Percentiles rank a stretch among this genome's conserved stretches.
Conservation (phyloP, 2,888 invertebrate species). For the Hirtodrosophila trivittata region DNA sequence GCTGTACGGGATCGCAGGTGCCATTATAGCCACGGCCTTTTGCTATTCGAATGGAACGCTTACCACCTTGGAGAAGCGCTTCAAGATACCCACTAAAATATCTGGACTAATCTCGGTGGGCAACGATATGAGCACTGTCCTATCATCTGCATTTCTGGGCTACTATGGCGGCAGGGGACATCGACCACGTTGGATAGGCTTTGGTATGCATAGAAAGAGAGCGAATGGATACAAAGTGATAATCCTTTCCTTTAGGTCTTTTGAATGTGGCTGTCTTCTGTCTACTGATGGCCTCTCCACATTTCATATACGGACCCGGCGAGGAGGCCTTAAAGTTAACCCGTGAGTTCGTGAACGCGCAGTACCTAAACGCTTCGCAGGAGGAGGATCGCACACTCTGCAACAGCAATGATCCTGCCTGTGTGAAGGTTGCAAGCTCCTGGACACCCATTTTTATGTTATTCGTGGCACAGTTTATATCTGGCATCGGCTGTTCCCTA, state of each 20-base stretch:
- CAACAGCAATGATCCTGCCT: constrained; percentile 18
- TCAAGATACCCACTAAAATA: constrained; percentile 88
- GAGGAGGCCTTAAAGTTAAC: constrained; percentile 87
- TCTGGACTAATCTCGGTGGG: constrained; percentile 89
- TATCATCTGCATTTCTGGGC: constrained; percentile 87
- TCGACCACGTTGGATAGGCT: constrained; percentile 89
- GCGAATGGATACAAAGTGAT: background rate
- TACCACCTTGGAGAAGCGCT: constrained; percentile 89
- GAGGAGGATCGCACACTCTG: constrained; percentile 31
- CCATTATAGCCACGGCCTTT: constrained; percentile 88
- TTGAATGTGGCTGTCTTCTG: constrained; percentile 87
- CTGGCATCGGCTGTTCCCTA: constrained; percentile 87
- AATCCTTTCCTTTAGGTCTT: constrained; percentile 81
- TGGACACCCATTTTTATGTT: constrained; percentile 86
- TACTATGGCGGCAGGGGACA: constrained; percentile 89
- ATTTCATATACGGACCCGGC: constrained; percentile 88
- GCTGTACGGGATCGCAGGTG: constrained; percentile 88
- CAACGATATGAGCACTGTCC: constrained; percentile 88
- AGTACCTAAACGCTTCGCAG: constrained; percentile 69
- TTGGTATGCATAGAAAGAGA: constrained; percentile 74
- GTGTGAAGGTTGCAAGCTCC: constrained; percentile 27
- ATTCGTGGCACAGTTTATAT: constrained; percentile 87
- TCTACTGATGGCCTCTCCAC: constrained; percentile 87
- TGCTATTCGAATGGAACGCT: constrained; percentile 89
- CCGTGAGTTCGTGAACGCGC: constrained; percentile 85